phyloP scores from a whole-genome alignment of 2,797 vertebrate genomes.

The Cacajao melanocephalus region DNA sequence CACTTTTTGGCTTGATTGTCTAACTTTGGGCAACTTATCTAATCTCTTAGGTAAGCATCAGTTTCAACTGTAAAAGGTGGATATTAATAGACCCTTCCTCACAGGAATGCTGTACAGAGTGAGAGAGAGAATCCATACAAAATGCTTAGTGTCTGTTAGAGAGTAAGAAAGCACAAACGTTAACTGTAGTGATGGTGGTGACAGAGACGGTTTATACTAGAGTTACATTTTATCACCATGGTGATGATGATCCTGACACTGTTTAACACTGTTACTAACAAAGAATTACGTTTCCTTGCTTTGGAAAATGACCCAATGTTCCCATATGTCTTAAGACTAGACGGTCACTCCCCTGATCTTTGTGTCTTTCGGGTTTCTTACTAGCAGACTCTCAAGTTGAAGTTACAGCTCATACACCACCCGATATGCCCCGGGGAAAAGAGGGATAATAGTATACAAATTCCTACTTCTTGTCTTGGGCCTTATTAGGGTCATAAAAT shows the following conservation, averaged over 20 bases:
- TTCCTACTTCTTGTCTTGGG: slow-evolving; percentile 35
- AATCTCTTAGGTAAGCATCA: neutral
- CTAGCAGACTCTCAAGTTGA: slow-evolving; percentile 25
- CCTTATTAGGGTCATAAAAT: slow-evolving; percentile 62
- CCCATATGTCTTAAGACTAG: neutral
- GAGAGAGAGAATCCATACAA: neutral
- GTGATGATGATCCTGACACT: neutral
- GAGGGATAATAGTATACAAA: slow-evolving; percentile 31
- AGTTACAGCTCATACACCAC: neutral
- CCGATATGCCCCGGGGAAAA: neutral
- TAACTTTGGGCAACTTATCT: neutral
- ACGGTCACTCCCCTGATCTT: neutral
- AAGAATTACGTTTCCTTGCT: neutral
- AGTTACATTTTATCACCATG: neutral
- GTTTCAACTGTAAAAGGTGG: neutral
- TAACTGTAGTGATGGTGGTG: neutral
- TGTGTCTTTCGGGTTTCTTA: slow-evolving; percentile 6
- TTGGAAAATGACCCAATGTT: neutral
- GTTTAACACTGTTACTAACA: neutral
- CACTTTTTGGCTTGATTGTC: neutral
- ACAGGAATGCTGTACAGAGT: neutral
- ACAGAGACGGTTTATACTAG: neutral
- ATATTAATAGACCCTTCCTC: neutral
- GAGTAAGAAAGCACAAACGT: neutral
- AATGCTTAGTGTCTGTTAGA: neutral